Conservation (phyloP, 2,797 vertebrate genomes). For the Bovichtus variegatus region DNA sequence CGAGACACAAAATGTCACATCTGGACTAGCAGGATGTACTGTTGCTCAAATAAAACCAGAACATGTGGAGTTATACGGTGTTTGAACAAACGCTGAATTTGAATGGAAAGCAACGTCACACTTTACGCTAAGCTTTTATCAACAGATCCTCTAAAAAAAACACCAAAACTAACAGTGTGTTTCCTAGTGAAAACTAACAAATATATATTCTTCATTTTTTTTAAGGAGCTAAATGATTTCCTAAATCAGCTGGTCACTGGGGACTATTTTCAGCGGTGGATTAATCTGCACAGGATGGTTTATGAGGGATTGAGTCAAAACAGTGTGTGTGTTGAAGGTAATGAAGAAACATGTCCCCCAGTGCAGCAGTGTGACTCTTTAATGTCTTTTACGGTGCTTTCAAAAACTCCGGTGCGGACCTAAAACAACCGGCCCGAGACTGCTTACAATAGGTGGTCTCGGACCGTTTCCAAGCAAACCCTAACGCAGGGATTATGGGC, state of each 20-base stretch:
- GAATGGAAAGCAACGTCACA: not conserved
- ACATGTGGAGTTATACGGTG: constrained; percentile 6
- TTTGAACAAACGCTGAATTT: constrained; percentile 13
- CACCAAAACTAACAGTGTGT: not conserved
- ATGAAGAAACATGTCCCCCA: not conserved
- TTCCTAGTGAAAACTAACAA: not conserved
- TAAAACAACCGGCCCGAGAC: too few relatives aligned
- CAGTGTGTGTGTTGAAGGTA: not conserved
- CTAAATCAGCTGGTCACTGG: not conserved
- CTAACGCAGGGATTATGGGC: too few relatives aligned
- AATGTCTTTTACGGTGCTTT: not conserved
- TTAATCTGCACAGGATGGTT: not conserved
- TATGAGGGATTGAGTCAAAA: not conserved
- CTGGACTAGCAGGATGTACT: not conserved
- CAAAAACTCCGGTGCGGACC: too few relatives aligned
- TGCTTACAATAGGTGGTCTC: too few relatives aligned
- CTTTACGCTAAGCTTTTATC: not conserved
- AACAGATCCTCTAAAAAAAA: too few relatives aligned
- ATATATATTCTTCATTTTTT: not conserved
- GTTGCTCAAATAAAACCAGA: constrained; percentile 33
- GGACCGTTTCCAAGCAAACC: too few relatives aligned
- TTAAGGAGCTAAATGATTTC: not conserved
- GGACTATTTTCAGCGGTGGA: not conserved
- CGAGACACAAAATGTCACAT: constrained; percentile 35
- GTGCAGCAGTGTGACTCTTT: not conserved